Conservation (phyloP, 2,797 vertebrate genomes). For the Vultur gryphus region DNA sequence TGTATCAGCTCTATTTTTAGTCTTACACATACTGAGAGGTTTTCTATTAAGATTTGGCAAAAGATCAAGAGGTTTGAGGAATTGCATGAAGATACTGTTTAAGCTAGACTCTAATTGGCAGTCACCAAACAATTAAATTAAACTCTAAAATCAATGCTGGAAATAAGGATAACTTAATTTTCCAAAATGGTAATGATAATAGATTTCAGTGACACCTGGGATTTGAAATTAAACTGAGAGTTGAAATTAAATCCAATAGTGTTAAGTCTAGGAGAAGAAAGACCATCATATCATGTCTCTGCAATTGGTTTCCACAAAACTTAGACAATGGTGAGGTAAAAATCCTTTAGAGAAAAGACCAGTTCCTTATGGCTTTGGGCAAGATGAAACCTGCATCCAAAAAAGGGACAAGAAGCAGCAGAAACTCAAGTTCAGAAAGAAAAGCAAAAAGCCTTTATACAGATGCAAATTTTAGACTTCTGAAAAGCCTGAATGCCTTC, state of each 20-base stretch:
- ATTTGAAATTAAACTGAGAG: not conserved
- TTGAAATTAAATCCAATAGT: not conserved
- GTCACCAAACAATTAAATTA: not conserved
- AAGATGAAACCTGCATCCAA: not conserved
- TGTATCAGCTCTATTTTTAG: not conserved
- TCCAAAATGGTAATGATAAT: not conserved
- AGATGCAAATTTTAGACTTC: not conserved
- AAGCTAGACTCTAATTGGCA: not conserved
- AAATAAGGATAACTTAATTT: conserved; percentile 2
- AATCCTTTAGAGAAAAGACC: not conserved
- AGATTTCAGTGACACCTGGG: not conserved
- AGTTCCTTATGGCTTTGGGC: not conserved
- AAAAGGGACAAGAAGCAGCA: not conserved
- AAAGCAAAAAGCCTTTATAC: not conserved
- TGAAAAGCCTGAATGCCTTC: not conserved
- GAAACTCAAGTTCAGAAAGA: not conserved
- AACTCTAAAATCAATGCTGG: not conserved
- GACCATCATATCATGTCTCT: not conserved
- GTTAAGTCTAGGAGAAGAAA: not conserved
- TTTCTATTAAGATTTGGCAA: not conserved
- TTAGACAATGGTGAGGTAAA: not conserved
- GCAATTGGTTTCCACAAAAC: not conserved
- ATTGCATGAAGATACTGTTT: not conserved
- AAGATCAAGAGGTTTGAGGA: not conserved
- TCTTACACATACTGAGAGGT: not conserved